Evolutionary conservation across 2,797 vertebrate genomes (phyloP).

Genomic region (Catostomus latipinnis): DNA sequence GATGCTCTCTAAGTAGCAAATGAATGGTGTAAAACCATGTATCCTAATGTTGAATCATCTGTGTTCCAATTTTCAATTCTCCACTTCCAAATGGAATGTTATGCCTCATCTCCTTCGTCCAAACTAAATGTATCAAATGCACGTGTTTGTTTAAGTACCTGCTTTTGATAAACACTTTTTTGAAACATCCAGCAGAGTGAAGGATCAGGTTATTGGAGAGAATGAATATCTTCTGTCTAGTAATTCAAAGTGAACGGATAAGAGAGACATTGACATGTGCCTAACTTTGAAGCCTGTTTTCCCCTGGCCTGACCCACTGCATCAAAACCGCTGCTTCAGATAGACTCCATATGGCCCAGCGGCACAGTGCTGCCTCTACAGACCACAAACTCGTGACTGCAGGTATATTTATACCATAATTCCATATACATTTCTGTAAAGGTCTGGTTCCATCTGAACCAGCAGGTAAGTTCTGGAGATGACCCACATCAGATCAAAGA

Average conservation of each 20-base stretch:
- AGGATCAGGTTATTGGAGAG: conserved; percentile 21
- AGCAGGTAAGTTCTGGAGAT: conserved; percentile 54
- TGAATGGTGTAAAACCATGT: conserved; percentile 1
- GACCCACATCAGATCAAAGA: conserved; percentile 77
- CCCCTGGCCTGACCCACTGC: conserved; percentile 38
- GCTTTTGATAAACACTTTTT: conserved; percentile 7
- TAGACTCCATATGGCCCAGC: conserved; percentile 55
- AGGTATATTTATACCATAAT: not conserved
- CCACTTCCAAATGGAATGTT: not conserved
- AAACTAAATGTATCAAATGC: not conserved
- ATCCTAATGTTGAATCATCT: not conserved
- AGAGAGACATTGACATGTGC: conserved; percentile 47
- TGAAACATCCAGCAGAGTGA: not conserved
- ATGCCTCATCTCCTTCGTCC: conserved; percentile 2
- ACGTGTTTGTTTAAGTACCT: not conserved
- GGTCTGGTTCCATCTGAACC: conserved; percentile 51
- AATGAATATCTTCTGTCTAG: conserved; percentile 28
- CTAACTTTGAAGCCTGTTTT: conserved; percentile 48
- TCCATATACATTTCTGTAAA: conserved; percentile 30
- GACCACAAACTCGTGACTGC: conserved; percentile 31
- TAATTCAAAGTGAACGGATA: conserved; percentile 42
- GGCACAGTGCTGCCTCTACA: conserved; percentile 24
- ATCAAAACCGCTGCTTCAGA: conserved; percentile 48
- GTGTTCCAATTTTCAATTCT: not conserved
- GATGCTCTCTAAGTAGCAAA: not conserved